Evolutionary conservation across 2,113 vertebrate genomes (phyloP), one percentile per base, ranked within the genome.

Genomic region (Rhea americana): DNA sequence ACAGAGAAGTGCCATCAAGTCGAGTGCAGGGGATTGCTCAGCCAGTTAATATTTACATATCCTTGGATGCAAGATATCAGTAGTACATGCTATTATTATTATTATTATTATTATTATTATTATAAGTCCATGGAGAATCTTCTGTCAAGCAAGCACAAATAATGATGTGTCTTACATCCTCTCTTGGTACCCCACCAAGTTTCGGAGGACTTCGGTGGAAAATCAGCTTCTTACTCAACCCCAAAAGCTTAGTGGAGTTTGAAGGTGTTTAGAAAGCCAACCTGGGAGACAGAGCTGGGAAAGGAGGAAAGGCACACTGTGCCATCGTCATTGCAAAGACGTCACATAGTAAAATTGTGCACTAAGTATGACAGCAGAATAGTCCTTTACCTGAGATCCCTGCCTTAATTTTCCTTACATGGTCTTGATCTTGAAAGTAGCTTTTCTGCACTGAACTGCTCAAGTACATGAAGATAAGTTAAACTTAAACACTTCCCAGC

Each of bases 261-360:
- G 66, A 63, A 39, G n/a, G 22, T n/a, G 7, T 53, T 85, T 4
- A 13, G 86, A 1, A 15, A 45, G 26, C 5, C 55, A 61, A n/a
- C 41, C n/a, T 14, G 61, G n/a, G 79, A 77, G 28, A 28, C 14
- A 8, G 10, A 48, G 50, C 4, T 51, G 35, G 18, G 45, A 4
- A 19, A 51, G 28, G 9, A 78, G 45, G 78, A 67, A 14, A 35
- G 51, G 48, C 7, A 55, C 13, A 5, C 21, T 1, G 3, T 39
- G 7, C n/a, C 39, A 15, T 1, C 3, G 0, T 8, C 65, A 25
- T 32, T 0, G 0, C 59, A 30, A 30, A 68, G 65, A 4, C 5
- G 48, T 32, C 66, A 20, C 1, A 0, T 5, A 28, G 47, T 14
- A 30, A 10, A 47, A 6, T 21, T 0, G 0, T 0, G 1, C 22